Conservation (phyloP, 1,140 invertebrate genomes). For the Platyura marginata region DNA sequence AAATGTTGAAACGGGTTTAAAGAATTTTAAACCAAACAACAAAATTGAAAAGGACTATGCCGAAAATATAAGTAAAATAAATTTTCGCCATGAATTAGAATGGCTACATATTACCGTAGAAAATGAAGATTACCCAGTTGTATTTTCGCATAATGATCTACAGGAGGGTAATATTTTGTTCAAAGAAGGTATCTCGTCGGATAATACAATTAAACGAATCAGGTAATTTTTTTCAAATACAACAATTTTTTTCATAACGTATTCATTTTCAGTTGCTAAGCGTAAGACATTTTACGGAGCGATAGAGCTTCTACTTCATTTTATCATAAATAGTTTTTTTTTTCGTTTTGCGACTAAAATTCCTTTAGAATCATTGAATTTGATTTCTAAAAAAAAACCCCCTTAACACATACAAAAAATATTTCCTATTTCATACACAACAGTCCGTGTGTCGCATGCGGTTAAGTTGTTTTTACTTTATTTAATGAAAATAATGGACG, state of each 20-base stretch:
- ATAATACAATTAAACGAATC: neutral
- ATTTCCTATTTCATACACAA: too few species aligned
- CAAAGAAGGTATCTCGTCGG: slow-evolving; percentile 5
- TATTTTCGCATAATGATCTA: slow-evolving; percentile 95
- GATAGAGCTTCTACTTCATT: neutral
- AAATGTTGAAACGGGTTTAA: slow-evolving; percentile 25
- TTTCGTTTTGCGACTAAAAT: too few species aligned
- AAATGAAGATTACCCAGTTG: slow-evolving; percentile 56
- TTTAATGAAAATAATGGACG: neutral
- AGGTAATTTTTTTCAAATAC: slow-evolving; percentile 1
- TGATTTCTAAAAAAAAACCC: too few species aligned
- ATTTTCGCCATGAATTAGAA: slow-evolving; percentile 40
- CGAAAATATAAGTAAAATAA: slow-evolving; percentile 20
- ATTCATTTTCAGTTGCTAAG: slow-evolving; percentile 1
- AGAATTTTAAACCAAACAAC: slow-evolving; percentile 1
- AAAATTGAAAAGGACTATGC: slow-evolving; percentile 8
- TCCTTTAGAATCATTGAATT: too few species aligned
- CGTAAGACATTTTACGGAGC: neutral
- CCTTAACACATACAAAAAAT: too few species aligned
- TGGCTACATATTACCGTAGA: slow-evolving; percentile 41
- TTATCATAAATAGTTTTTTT: too few species aligned
- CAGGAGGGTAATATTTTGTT: slow-evolving; percentile 63
- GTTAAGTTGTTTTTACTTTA: slow-evolving; percentile 1
- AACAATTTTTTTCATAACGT: neutral
- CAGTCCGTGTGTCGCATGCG: slow-evolving; percentile 1